These are phyloP conservation scores for Cydia fagiglandana DNA, from an alignment of 1,140 invertebrate genomes.

Conservation along the genomic window DNA sequence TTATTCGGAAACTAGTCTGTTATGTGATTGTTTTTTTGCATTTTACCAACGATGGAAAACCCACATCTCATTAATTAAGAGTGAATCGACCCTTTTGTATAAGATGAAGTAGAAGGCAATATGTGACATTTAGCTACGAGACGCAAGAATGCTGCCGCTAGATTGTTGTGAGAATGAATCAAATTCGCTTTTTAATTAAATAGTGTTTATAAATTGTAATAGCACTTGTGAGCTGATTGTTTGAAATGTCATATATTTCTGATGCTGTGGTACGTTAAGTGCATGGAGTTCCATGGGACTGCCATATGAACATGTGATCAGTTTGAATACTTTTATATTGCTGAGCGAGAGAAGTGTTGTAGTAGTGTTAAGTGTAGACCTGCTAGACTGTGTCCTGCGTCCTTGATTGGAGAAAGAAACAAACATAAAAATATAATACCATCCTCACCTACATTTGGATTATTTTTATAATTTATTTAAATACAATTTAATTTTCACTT, in stretches of 20 bases:
- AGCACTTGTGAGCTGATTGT: constrained; percentile 62
- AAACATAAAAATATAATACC: background rate
- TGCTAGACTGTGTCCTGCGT: constrained; percentile 75
- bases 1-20: constrained; percentile 78
- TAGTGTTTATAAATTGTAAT: constrained; percentile 44
- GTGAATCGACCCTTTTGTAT: constrained; percentile 62
- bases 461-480: constrained; percentile 26
- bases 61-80: constrained; percentile 75
- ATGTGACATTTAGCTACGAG: constrained; percentile 71
- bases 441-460: constrained; percentile 12
- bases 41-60: constrained; percentile 72
- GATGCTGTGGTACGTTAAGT: constrained; percentile 64
- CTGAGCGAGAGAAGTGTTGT: constrained; percentile 72
- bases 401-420: constrained; percentile 70
- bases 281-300: constrained; percentile 76
- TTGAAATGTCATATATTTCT: constrained; percentile 73
- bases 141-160: constrained; percentile 51
- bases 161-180: constrained; percentile 39
- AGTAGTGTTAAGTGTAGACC: constrained; percentile 76
- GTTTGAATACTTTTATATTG: constrained; percentile 79
- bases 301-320: constrained; percentile 76
- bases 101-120: constrained; percentile 62
- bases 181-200: constrained; percentile 54
- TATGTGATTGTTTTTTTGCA: constrained; percentile 75
- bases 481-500: constrained; percentile 26